phyloP scores from a whole-genome alignment of 2,113 vertebrate species.

The Ranitomeya imitator region DNA sequence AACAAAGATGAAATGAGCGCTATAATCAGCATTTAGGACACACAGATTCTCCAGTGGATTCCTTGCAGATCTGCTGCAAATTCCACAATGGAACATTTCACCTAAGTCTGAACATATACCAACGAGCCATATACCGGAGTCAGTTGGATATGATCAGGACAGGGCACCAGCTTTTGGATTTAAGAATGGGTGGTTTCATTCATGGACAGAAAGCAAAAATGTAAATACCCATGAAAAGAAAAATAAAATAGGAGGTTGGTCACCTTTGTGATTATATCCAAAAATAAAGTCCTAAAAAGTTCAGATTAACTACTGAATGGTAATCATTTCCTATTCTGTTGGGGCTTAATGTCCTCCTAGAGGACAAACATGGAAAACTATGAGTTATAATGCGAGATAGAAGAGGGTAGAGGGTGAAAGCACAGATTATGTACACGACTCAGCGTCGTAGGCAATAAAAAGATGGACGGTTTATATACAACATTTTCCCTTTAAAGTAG shows the following conservation, averaged over 20 bases:
- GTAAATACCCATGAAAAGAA: neutral
- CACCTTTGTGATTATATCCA: neutral
- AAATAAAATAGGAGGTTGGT: neutral
- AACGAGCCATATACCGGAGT: neutral
- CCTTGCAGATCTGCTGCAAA: neutral
- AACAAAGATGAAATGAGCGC: neutral
- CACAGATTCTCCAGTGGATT: neutral
- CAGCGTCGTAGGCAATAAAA: neutral
- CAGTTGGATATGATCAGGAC: neutral
- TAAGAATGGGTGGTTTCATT: neutral
- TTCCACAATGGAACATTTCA: neutral
- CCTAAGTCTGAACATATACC: neutral
- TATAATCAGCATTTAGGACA: neutral
- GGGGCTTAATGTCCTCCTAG: conserved; percentile 22
- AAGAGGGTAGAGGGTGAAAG: neutral
- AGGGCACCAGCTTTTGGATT: neutral
- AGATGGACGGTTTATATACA: conserved; percentile 5
- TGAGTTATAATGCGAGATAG: neutral
- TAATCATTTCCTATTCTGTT: neutral
- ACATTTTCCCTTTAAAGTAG: conserved; percentile 35
- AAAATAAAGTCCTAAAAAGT: neutral
- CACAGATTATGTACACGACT: neutral
- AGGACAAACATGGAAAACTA: conserved; percentile 11
- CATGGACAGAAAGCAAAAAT: neutral
- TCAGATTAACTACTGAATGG: neutral